phyloP scores from a whole-genome alignment of 2,888 invertebrate species.

The Leptinotarsa haldemani region DNA sequence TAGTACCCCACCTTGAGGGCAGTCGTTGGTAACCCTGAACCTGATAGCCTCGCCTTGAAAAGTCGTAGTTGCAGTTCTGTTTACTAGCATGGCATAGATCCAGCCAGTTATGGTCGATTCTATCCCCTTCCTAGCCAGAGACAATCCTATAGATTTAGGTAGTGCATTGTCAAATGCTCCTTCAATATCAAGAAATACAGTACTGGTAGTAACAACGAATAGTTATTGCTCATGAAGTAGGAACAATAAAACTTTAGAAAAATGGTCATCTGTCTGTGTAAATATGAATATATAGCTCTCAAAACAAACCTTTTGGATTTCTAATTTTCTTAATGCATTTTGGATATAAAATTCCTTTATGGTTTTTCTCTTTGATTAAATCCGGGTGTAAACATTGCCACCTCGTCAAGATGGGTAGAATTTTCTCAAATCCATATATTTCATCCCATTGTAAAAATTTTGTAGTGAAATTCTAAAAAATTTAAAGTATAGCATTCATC shows the following conservation, averaged over 20 bases:
- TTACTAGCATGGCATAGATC: too few relatives aligned
- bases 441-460: constrained; percentile 79
- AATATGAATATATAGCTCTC: background rate
- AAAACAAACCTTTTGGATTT: constrained; percentile 63
- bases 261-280: too few relatives aligned
- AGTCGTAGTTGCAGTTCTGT: too few relatives aligned
- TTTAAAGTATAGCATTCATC: constrained; percentile 4
- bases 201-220: background rate
- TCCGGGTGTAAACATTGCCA: constrained; percentile 75
- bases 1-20: too few relatives aligned
- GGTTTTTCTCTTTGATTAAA: constrained; percentile 39
- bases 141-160: too few relatives aligned
- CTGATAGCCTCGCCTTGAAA: too few relatives aligned
- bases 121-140: too few relatives aligned
- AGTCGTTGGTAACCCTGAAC: too few relatives aligned
- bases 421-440: constrained; percentile 81
- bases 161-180: too few relatives aligned
- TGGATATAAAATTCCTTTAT: constrained; percentile 64
- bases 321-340: constrained; percentile 71
- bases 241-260: too few relatives aligned
- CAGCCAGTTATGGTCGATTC: too few relatives aligned
- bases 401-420: constrained; percentile 79
- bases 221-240: background rate
- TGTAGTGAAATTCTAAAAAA: constrained; percentile 73
- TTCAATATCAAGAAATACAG: too few relatives aligned